Conservation (phyloP, 92 coral and sea anemone species). For the Parazoanthus darwini region DNA sequence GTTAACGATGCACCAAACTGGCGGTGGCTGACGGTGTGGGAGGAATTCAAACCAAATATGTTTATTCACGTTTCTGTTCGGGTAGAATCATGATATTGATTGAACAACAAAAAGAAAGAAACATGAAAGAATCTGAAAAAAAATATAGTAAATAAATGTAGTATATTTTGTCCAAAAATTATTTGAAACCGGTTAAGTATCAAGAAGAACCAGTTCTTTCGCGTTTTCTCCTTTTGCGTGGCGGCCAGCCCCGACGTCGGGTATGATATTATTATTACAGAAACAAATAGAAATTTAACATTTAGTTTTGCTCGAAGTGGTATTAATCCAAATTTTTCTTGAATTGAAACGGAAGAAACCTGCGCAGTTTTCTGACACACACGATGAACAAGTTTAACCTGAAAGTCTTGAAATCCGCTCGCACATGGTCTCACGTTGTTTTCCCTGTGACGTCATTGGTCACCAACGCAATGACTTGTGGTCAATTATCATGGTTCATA, state of each 20-base stretch:
- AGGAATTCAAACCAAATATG: too few species aligned
- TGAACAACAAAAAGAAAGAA: background rate
- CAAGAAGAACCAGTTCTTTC: background rate
- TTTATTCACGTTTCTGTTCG: too few species aligned
- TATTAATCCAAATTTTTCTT: background rate
- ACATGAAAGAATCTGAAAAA: background rate
- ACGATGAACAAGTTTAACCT: background rate
- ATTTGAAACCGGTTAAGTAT: background rate
- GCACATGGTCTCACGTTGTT: background rate
- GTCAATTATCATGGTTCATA: constrained; percentile 9
- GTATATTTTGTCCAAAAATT: background rate
- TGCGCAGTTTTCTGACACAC: background rate
- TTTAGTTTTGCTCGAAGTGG: background rate
- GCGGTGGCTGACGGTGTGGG: too few species aligned
- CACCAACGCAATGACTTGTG: constrained; percentile 32
- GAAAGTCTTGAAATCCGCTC: background rate
- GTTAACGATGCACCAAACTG: too few species aligned
- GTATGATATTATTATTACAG: background rate
- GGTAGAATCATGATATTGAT: too few species aligned
- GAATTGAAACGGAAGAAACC: background rate
- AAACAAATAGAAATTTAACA: background rate
- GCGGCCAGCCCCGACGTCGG: background rate
- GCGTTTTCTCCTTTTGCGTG: background rate
- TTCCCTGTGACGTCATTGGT: constrained; percentile 23
- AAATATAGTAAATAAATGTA: too few species aligned